These are phyloP conservation scores for Cromileptes altivelis DNA, from an alignment of 2,113 vertebrate genomes.

Conservation along the genomic window DNA sequence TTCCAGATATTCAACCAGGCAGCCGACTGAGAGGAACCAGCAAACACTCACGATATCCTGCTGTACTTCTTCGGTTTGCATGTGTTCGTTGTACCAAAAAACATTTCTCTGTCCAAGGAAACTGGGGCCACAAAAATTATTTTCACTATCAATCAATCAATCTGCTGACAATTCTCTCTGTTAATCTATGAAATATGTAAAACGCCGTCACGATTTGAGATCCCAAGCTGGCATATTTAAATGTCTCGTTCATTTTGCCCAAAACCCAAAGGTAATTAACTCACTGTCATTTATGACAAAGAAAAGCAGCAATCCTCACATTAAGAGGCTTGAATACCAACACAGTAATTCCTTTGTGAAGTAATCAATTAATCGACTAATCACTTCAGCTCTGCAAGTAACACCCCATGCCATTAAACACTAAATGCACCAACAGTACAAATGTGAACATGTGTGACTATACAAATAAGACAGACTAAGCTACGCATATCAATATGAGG, in stretches of 20 bases:
- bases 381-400: not conserved
- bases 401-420: not conserved
- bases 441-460: not conserved
- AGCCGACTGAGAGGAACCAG: conserved; percentile 24
- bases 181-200: not conserved
- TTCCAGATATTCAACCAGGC: conserved; percentile 41
- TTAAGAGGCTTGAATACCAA: not conserved
- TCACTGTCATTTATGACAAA: too few species aligned
- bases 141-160: too few species aligned
- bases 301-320: too few species aligned
- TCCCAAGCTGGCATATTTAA: not conserved
- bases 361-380: not conserved
- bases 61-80: not conserved
- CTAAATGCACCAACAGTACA: not conserved
- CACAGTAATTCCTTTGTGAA: not conserved
- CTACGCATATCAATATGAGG: not conserved
- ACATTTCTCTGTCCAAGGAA: not conserved
- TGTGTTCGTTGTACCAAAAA: not conserved
- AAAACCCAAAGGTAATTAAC: too few species aligned
- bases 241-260: too few species aligned
- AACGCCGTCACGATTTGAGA: not conserved
- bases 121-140: too few species aligned
- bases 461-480: not conserved
- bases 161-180: not conserved
- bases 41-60: not conserved